Percentiles rank a stretch among this genome's conserved stretches.
Conservation (phyloP, 2,888 invertebrate species). For the Callimorpha dominula region DNA sequence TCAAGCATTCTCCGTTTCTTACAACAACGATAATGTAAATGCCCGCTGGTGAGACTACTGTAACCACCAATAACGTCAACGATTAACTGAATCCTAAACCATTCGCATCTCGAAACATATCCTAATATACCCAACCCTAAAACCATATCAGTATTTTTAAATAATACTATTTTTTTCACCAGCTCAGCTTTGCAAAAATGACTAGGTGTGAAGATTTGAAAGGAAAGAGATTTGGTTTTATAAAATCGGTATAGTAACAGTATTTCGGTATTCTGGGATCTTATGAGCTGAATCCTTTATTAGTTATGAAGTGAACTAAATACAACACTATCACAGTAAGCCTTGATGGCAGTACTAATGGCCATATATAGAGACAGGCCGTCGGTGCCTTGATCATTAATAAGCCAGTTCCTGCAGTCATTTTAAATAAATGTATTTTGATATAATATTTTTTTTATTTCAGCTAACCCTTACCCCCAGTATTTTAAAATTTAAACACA, state of each 20-base stretch:
- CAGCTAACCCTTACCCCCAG: neutral
- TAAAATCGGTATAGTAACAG: neutral
- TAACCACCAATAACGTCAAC: no score
- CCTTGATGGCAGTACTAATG: slow-evolving; percentile 26
- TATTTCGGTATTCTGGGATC: neutral
- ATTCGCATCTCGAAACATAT: no score
- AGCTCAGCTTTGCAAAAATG: neutral
- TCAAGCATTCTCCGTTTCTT: no score
- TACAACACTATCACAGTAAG: slow-evolving; percentile 12
- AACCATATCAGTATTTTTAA: no score
- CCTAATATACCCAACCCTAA: no score
- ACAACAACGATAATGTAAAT: no score
- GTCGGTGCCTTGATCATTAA: slow-evolving; percentile 66
- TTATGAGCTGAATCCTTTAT: neutral
- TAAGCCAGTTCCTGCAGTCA: slow-evolving; percentile 76
- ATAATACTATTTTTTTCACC: no score
- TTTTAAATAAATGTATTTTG: slow-evolving; percentile 75
- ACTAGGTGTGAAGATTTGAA: neutral
- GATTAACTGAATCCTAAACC: no score
- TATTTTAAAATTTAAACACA: slow-evolving; percentile 42
- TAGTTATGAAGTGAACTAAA: neutral
- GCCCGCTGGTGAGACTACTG: no score
- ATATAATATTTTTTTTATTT: slow-evolving; percentile 37
- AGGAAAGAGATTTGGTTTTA: neutral
- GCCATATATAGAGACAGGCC: slow-evolving; percentile 62